These are phyloP conservation scores for Muscicapa comitata DNA, from an alignment of 2,797 vertebrate species.

Conservation along the genomic window DNA sequence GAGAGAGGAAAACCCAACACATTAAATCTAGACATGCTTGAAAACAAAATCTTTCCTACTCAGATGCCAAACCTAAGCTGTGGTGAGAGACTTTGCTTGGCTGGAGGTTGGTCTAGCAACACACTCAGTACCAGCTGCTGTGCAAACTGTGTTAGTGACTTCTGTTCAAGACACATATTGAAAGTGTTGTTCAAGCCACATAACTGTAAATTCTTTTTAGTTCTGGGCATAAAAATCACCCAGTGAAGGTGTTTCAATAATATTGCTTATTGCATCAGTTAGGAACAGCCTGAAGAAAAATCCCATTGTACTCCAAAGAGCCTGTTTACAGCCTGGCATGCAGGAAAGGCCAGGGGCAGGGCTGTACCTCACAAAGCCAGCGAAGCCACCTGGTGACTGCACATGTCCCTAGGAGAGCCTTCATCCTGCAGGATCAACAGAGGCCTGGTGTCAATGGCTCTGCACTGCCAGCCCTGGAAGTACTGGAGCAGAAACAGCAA, in stretches of 20 bases:
- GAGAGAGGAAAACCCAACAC: background rate
- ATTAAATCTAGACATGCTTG: background rate
- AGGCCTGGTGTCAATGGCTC: background rate
- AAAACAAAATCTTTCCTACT: background rate
- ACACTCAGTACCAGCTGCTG: accelerated
- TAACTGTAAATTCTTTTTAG: background rate
- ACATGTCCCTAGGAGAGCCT: background rate
- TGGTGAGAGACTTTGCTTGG: background rate
- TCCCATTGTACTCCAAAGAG: background rate
- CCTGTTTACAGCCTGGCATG: background rate
- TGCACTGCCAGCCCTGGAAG: background rate
- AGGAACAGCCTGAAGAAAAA: background rate
- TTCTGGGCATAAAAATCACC: background rate
- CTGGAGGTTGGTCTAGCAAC: background rate
- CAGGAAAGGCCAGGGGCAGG: background rate
- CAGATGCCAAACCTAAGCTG: background rate
- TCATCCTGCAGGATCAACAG: background rate
- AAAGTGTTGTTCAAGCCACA: background rate
- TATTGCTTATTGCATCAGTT: background rate
- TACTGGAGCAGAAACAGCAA: background rate
- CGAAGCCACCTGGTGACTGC: background rate
- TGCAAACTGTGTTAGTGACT: background rate
- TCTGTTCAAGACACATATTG: background rate
- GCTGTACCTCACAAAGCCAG: background rate
- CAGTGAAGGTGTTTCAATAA: background rate